phyloP scores from a whole-genome alignment of 2,113 vertebrate genomes.

The Cyrtonyx montezumae region DNA sequence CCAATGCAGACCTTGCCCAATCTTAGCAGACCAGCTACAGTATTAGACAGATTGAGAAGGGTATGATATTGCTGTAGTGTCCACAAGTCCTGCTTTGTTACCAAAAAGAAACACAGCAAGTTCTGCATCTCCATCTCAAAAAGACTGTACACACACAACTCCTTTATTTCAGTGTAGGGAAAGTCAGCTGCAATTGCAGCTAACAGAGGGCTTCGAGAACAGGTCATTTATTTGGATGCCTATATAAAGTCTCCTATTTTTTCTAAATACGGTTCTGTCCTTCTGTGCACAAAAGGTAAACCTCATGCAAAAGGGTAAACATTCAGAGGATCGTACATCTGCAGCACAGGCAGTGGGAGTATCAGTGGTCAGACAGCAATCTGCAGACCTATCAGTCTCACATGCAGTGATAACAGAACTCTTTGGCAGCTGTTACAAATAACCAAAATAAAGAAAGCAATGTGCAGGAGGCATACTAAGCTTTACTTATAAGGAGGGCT shows the following conservation, averaged over 20 bases:
- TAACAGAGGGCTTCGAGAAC: neutral
- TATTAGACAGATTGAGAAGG: neutral
- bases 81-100: neutral
- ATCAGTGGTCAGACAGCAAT: conserved; percentile 12
- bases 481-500: conserved; percentile 39
- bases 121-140: neutral
- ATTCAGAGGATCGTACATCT: neutral
- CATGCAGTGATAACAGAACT: conserved; percentile 29
- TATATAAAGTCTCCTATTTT: neutral
- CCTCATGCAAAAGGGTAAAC: neutral
- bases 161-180: neutral
- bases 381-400: neutral
- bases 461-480: neutral
- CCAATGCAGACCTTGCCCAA: fast-evolving
- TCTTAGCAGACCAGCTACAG: neutral
- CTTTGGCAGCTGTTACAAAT: conserved; percentile 41
- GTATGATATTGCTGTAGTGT: neutral
- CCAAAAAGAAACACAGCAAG: neutral
- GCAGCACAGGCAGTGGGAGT: neutral
- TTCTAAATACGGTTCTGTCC: neutral
- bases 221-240: neutral
- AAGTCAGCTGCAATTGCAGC: neutral
- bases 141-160: neutral
- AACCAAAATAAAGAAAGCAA: conserved; percentile 56
- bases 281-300: neutral